Conservation (phyloP, 2,797 vertebrate genomes). For the Helarctos malayanus region DNA sequence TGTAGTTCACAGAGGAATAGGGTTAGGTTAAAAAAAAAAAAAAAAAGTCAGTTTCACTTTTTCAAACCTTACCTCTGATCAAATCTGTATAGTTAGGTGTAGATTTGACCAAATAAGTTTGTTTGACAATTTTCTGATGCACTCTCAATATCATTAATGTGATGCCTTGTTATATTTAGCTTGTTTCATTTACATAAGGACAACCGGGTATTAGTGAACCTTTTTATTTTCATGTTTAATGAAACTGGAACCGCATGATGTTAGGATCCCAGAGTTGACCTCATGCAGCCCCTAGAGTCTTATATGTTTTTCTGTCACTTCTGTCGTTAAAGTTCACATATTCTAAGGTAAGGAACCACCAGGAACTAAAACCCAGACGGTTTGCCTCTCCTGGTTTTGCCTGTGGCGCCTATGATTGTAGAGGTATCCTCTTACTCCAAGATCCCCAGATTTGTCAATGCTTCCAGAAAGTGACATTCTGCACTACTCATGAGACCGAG, state of each 20-base stretch:
- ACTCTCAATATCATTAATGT: background rate
- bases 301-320: background rate
- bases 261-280: conserved; percentile 38
- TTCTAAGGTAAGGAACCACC: background rate
- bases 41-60: background rate
- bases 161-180: conserved; percentile 22
- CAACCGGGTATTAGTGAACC: background rate
- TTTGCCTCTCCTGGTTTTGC: background rate
- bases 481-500: background rate
- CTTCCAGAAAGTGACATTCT: background rate
- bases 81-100: background rate
- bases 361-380: background rate
- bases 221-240: conserved; percentile 48
- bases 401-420: background rate
- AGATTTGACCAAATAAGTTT: conserved; percentile 40
- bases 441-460: background rate
- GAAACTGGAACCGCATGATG: background rate
- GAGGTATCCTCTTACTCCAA: background rate
- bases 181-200: background rate
- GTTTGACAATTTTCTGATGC: background rate
- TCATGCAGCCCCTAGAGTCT: background rate
- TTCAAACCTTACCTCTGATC: background rate
- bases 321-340: background rate
- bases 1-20: background rate
- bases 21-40: background rate